These are phyloP conservation scores for Nibea albiflora DNA, from an alignment of 2,113 vertebrate species.

Conservation along the genomic window DNA sequence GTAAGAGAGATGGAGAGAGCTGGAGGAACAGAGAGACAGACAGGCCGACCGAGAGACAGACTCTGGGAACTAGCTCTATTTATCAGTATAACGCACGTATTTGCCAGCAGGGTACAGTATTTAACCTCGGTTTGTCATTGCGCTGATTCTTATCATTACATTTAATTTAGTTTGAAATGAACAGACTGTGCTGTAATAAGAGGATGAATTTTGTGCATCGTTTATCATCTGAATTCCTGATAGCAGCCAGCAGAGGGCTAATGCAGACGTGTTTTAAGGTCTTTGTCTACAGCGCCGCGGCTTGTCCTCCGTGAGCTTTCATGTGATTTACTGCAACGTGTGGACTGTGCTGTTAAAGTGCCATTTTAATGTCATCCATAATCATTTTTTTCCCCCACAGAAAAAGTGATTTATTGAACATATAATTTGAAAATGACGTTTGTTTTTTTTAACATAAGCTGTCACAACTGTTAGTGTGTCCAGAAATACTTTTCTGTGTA, in stretches of 20 bases:
- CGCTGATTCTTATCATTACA: constrained; percentile 73
- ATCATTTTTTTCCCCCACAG: background rate
- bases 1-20: constrained; percentile 43
- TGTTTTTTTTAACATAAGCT: constrained; percentile 2
- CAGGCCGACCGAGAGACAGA: constrained; percentile 50
- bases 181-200: constrained; percentile 53
- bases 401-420: background rate
- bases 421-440: background rate
- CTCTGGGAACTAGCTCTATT: constrained; percentile 64
- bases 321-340: constrained; percentile 38
- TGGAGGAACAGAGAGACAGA: constrained; percentile 56
- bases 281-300: constrained; percentile 50
- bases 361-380: constrained; percentile 24
- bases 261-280: constrained; percentile 49
- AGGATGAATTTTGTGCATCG: constrained; percentile 51
- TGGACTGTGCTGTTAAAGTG: constrained; percentile 25
- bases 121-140: constrained; percentile 82
- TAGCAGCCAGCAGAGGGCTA: constrained; percentile 76
- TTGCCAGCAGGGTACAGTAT: constrained; percentile 76
- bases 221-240: constrained; percentile 67
- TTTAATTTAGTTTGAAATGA: constrained; percentile 72
- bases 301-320: constrained; percentile 13
- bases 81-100: constrained; percentile 75
- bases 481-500: background rate
- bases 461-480: background rate